phyloP scores from a whole-genome alignment of 2,888 invertebrate species.

The Pyrrhosoma nymphula region DNA sequence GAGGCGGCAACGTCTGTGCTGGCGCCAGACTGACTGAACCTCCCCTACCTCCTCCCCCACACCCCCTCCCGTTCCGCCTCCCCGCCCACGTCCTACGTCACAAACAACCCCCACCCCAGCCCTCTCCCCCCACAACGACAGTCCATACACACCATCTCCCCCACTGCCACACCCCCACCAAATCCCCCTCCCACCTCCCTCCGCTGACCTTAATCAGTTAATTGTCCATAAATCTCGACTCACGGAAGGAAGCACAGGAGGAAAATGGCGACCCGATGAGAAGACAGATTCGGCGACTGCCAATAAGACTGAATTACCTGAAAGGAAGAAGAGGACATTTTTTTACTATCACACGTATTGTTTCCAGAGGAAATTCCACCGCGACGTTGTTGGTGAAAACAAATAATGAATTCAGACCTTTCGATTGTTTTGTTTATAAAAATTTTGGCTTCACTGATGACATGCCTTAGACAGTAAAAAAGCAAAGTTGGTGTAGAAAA shows the following conservation, averaged over 20 bases:
- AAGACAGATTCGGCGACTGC: background rate
- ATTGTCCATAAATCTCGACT: constrained; percentile 60
- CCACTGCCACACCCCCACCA: background rate
- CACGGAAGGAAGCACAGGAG: constrained; percentile 25
- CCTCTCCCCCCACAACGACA: background rate
- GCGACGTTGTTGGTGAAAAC: too few species aligned
- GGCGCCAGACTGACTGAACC: constrained; percentile 59
- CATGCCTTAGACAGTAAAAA: too few species aligned
- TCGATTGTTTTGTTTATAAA: too few species aligned
- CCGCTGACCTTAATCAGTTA: constrained; percentile 59
- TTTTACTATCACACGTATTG: too few species aligned
- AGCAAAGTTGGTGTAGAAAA: too few species aligned
- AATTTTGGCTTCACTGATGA: too few species aligned
- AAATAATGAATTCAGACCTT: too few species aligned
- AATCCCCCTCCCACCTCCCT: background rate
- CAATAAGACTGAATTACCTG: background rate
- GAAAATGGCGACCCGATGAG: background rate
- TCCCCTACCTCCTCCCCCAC: background rate
- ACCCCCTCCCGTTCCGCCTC: background rate
- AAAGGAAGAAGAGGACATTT: background rate
- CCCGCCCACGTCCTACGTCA: constrained; percentile 28
- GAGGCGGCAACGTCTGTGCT: background rate
- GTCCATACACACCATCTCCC: background rate
- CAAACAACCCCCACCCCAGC: background rate
- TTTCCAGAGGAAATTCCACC: too few species aligned